Evolutionary conservation across 2,113 vertebrate genomes (phyloP), one percentile per base, ranked within the genome.

Genomic region (Bambusicola thoracicus): DNA sequence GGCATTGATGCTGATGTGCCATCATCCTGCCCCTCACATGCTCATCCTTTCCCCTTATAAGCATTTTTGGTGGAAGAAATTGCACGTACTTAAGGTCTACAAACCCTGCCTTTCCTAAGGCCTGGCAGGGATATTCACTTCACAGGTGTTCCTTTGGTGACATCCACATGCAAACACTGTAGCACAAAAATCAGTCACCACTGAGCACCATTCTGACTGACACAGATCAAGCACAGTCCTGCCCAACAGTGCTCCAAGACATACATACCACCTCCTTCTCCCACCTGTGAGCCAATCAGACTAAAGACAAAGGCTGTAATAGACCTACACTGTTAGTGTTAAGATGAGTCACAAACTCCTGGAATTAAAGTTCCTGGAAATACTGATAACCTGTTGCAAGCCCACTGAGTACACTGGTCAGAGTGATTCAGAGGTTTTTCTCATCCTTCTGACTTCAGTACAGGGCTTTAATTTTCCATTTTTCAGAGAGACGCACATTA

Each of bases 241-340:
- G 19, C 11, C 59, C 24, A 32, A 20, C 4, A 7, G 6, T 38
- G 22, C 4, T 22, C 22, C 17, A 58, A 77, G 27, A 18, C 24
- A 21, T 8, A 10, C 7, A 34, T 18, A 46, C 40, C 18, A 25
- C 8, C 14, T 66, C 46, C 32, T 53, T 20, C n/a, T 68, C 32
- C 20, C 65, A 68, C 3, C 1, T 0, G 3, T 3, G 15, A 36
- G 19, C 5, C 21, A 15, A 6, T 4, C 63, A 38, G 27, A 41
- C 7, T 58, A 38, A 79, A 67, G 62, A 44, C 17, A 3, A 7
- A 11, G 5, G 32, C 59, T 70, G 15, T 27, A 40, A 29, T 25
- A 40, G 36, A 41, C 22, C 40, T 51, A 11, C 9, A 9, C 38
- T 51, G 9, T 29, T 49, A 22, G 29, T 58, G 14, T 2, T 9